Conservation (phyloP, 2,113 vertebrate species). For the Podilymbus podiceps region DNA sequence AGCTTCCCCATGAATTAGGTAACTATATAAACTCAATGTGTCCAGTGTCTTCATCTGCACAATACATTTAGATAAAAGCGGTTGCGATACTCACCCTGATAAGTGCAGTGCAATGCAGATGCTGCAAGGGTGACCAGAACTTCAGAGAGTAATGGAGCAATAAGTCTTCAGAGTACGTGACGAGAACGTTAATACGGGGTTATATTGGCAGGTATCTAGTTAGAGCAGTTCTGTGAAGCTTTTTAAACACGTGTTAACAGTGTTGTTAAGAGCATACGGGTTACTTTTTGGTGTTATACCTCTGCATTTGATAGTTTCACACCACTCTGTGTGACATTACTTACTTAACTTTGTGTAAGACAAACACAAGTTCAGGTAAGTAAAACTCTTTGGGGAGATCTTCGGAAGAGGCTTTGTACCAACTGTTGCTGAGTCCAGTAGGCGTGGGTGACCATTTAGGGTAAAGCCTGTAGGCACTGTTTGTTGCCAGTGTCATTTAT, state of each 20-base stretch:
- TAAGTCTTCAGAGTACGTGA: background rate
- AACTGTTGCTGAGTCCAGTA: background rate
- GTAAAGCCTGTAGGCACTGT: background rate
- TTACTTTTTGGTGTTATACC: background rate
- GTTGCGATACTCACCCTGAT: background rate
- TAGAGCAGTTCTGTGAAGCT: background rate
- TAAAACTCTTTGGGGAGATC: background rate
- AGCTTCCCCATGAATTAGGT: slow-evolving; percentile 98
- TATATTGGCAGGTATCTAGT: background rate
- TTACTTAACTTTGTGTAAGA: no score
- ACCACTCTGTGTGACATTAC: background rate
- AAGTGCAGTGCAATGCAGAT: background rate
- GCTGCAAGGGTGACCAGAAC: background rate
- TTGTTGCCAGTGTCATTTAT: background rate
- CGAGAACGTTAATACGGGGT: background rate
- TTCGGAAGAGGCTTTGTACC: background rate
- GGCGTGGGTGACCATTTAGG: background rate
- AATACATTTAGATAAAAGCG: background rate
- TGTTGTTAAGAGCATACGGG: background rate
- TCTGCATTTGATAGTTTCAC: background rate
- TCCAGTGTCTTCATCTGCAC: background rate
- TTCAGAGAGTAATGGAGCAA: background rate
- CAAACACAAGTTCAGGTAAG: background rate
- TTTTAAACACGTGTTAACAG: background rate
- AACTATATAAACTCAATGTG: slow-evolving; percentile 26